phyloP scores from a whole-genome alignment of 1,140 invertebrate genomes.

The Tetragnatha versicolor region DNA sequence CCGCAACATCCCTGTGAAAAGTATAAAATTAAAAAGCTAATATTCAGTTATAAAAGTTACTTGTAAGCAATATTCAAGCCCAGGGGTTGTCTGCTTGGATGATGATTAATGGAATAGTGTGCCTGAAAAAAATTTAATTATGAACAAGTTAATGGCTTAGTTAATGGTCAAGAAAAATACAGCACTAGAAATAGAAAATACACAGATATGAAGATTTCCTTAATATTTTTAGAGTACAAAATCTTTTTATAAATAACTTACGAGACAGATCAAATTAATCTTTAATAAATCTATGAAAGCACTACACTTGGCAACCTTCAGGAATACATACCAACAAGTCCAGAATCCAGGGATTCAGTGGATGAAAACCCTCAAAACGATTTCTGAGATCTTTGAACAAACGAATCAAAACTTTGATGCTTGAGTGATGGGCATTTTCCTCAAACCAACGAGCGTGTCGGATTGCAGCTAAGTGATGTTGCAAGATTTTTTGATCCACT shows the following conservation, averaged over 20 bases:
- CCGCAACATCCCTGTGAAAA: too few species aligned
- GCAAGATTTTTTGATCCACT: constrained; percentile 84
- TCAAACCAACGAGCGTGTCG: constrained; percentile 97
- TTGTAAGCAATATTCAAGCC: constrained; percentile 88
- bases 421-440: constrained; percentile 94
- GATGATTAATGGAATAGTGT: constrained; percentile 97
- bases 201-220: not conserved
- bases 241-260: not conserved
- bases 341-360: constrained; percentile 94
- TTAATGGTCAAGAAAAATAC: not conserved
- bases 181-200: not conserved
- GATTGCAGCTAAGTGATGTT: constrained; percentile 90
- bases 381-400: constrained; percentile 87
- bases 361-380: constrained; percentile 87
- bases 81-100: constrained; percentile 88
- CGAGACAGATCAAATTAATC: not conserved
- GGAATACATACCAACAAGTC: constrained; percentile 76
- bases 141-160: too few species aligned
- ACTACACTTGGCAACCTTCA: not conserved
- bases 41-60: too few species aligned
- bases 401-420: constrained; percentile 94
- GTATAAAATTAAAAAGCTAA: too few species aligned
- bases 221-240: not conserved
- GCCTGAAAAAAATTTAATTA: constrained; percentile 68
- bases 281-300: not conserved